Base-by-base conservation (phyloP, 2,113 vertebrate species). In the Macrotis lagotis region DNA sequence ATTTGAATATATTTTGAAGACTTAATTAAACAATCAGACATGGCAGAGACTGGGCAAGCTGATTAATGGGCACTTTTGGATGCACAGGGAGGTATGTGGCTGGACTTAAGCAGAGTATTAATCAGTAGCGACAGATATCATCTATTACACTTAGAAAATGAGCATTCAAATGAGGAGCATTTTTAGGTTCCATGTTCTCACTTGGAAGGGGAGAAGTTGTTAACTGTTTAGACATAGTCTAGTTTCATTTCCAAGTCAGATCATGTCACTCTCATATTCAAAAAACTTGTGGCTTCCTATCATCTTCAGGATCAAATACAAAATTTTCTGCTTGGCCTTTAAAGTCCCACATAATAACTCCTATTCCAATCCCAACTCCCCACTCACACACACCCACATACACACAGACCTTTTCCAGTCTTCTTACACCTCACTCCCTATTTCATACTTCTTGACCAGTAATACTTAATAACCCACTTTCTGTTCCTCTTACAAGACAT, bases 1-100 rank as follows among this genome's bases (percentile, higher is more conserved):
- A 47, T 0, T 55, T 11, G 94, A 91, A 90, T 92, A 3, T 52
- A 89, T 74, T 91, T 2, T 83, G 93, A 96, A 52, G 25, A 52
- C 50, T 89, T 95, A 37, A 89, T 93, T 48, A 93, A 52, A 59
- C 51, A 52, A 83, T 83, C 19, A 24, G 66, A 83, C n/a, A 44
- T 83, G 66, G 66, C n/a, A 83, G 66, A 83, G 37, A 44, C 16
- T 44, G 6, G 52, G 48, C 16, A 37, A 92, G 91, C 51, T 91
- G 51, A 92, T 0, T 49, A 93, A 52, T 1, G 4, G 93, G 88
- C 48, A 8, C 25, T 11, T 48, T 48, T 48, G 48, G 44, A 53
- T 26, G 12, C 74, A 44, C 24, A n/a, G 48, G n/a, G 74, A 88
- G 88, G 31, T 28, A n/a, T 19, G 8, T 44, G 2, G 12, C 12